These are phyloP conservation scores for Pseudomyrmex pallidus DNA, from an alignment of 1,140 invertebrate genomes.

Conservation along the genomic window DNA sequence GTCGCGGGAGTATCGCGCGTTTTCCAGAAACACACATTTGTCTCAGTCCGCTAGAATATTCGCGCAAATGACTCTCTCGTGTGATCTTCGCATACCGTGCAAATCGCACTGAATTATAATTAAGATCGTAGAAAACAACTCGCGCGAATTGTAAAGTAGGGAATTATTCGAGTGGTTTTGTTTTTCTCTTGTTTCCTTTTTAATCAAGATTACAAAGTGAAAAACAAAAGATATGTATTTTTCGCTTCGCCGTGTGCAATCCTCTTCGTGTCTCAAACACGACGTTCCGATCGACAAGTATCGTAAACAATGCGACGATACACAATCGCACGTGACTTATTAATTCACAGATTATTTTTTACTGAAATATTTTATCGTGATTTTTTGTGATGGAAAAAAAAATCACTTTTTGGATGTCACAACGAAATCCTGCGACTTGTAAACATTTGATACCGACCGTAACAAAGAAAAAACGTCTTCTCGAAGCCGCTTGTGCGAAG, in stretches of 20 bases:
- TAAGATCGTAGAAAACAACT: background rate
- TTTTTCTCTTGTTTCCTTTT: background rate
- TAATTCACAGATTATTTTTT: background rate
- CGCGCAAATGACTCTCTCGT: slow-evolving; percentile 7
- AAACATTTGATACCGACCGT: slow-evolving; percentile 18
- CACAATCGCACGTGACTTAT: slow-evolving; percentile 22
- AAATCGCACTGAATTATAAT: background rate
- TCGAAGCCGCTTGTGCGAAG: slow-evolving; percentile 10
- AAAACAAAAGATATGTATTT: background rate
- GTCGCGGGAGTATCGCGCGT: slow-evolving; percentile 14
- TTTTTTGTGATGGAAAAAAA: background rate
- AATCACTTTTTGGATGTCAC: background rate
- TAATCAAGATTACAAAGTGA: background rate
- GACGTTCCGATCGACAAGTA: slow-evolving; percentile 14
- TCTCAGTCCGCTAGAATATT: slow-evolving; percentile 8
- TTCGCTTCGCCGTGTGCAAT: background rate
- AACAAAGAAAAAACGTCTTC: background rate
- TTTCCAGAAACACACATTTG: slow-evolving; percentile 18
- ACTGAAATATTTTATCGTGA: background rate
- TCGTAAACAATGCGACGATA: background rate
- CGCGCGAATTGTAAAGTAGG: background rate
- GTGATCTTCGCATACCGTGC: background rate
- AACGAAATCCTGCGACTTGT: slow-evolving; percentile 48
- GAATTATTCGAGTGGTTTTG: background rate
- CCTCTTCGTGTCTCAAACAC: background rate